phyloP scores from a whole-genome alignment of 92 coral and sea anemone genomes.

The Paragorgia papillata region DNA sequence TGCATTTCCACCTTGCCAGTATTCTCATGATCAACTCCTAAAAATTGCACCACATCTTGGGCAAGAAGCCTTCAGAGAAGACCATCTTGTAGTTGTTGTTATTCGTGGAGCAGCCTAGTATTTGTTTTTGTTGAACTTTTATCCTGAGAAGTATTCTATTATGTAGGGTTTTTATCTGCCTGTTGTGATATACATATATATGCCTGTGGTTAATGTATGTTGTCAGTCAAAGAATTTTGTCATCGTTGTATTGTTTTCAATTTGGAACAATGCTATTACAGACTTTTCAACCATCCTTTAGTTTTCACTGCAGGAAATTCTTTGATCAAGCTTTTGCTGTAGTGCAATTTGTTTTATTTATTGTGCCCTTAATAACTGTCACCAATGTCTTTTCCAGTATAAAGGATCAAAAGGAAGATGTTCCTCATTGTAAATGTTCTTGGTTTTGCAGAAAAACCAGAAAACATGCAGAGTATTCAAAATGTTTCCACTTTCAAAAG shows the following conservation, averaged over 20 bases:
- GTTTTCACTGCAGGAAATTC: neutral
- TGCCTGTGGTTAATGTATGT: too few species aligned
- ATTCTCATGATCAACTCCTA: slow-evolving; percentile 97
- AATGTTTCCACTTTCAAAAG: too few species aligned
- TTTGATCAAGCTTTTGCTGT: neutral
- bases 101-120: slow-evolving; percentile 82
- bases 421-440: too few species aligned
- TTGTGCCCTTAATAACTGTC: neutral
- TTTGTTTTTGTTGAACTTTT: neutral
- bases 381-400: neutral
- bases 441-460: too few species aligned
- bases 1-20: slow-evolving; percentile 99
- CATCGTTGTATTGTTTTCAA: too few species aligned
- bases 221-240: too few species aligned
- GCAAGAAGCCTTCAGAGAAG: slow-evolving; percentile 97
- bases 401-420: too few species aligned
- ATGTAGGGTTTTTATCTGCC: neutral
- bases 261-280: too few species aligned
- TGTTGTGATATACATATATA: neutral
- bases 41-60: slow-evolving; percentile 99
- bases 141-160: neutral
- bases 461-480: too few species aligned
- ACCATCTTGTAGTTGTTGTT: slow-evolving; percentile 97
- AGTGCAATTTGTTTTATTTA: neutral
- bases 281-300: too few species aligned